Evolutionary conservation across 2,888 invertebrate species (phyloP).

Genomic region (Chromoteleia sp.): DNA sequence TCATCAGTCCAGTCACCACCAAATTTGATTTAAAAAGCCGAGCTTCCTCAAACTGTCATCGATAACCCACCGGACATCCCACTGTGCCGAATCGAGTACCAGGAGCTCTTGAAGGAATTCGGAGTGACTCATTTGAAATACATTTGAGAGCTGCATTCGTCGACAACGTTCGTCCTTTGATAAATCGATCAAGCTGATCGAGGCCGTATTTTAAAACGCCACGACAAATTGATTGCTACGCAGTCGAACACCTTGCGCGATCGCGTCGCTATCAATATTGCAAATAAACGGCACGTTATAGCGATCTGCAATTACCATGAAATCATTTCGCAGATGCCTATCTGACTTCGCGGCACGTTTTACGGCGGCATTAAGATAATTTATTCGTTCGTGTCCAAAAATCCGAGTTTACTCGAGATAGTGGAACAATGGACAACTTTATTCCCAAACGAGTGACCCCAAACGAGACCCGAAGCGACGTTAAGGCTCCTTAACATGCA

Average conservation of each 20-base stretch:
- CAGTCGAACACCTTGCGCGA: slow-evolving; percentile 10
- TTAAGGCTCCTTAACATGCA: slow-evolving; percentile 45
- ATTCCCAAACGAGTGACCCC: slow-evolving; percentile 36
- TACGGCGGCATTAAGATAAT: not conserved
- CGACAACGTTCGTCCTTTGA: slow-evolving; percentile 11
- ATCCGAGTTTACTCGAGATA: slow-evolving; percentile 6
- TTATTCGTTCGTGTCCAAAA: slow-evolving; percentile 11
- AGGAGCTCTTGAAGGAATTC: slow-evolving; percentile 10
- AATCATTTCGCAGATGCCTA: slow-evolving; percentile 23
- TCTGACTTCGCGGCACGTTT: not conserved
- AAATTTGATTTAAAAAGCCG: too few relatives aligned
- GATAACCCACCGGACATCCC: not conserved
- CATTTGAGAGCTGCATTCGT: slow-evolving; percentile 21
- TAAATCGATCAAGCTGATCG: slow-evolving; percentile 20
- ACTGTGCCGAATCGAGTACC: too few relatives aligned
- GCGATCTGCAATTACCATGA: slow-evolving; percentile 30
- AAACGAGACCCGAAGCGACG: slow-evolving; percentile 23
- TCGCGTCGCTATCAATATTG: slow-evolving; percentile 29
- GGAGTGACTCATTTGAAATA: slow-evolving; percentile 36
- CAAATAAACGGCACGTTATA: slow-evolving; percentile 39
- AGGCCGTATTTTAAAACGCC: slow-evolving; percentile 10
- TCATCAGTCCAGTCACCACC: too few relatives aligned
- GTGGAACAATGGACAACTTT: slow-evolving; percentile 32
- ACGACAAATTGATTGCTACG: slow-evolving; percentile 32
- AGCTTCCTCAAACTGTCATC: not conserved